Percentiles rank a stretch among this genome's conserved stretches.
phyloP scores from a whole-genome alignment of 2,113 vertebrate species.

The Centropus bengalensis region DNA sequence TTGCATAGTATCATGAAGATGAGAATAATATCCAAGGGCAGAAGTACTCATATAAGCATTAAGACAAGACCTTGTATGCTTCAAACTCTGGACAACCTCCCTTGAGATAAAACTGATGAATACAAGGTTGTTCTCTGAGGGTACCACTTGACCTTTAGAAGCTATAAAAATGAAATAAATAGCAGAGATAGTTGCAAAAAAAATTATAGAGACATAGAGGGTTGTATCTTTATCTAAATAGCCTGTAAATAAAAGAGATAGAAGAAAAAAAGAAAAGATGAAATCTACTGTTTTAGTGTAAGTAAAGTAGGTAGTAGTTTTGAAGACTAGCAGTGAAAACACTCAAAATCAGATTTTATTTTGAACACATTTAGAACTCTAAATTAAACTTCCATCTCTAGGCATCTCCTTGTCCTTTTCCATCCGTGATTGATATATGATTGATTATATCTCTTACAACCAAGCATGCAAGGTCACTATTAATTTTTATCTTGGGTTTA shows the following conservation, averaged over 20 bases:
- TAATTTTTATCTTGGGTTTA: slow-evolving; percentile 61
- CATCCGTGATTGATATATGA: not conserved
- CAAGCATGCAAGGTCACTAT: slow-evolving; percentile 42
- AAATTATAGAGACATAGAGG: not conserved
- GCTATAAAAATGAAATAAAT: slow-evolving; percentile 34
- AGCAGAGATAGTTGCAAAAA: not conserved
- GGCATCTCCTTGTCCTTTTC: slow-evolving; percentile 8
- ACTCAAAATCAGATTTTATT: slow-evolving; percentile 17
- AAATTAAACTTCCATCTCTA: slow-evolving; percentile 52
- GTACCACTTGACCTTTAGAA: slow-evolving; percentile 16
- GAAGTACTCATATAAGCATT: slow-evolving; percentile 8
- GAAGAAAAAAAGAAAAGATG: not conserved
- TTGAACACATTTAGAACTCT: slow-evolving; percentile 27
- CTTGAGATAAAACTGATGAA: slow-evolving; percentile 36
- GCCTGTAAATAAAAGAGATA: not conserved
- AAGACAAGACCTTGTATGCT: slow-evolving; percentile 1
- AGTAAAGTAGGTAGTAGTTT: not conserved
- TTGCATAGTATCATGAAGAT: slow-evolving; percentile 32
- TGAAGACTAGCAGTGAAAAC: not conserved
- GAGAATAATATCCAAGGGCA: slow-evolving; percentile 31
- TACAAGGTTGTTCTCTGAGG: not conserved
- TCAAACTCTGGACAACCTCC: slow-evolving; percentile 22
- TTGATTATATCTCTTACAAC: slow-evolving; percentile 42
- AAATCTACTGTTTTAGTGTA: not conserved
- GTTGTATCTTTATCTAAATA: not conserved